Evolutionary conservation across 2,113 vertebrate species (phyloP).

Genomic region (Tricholaema leucomelas): DNA sequence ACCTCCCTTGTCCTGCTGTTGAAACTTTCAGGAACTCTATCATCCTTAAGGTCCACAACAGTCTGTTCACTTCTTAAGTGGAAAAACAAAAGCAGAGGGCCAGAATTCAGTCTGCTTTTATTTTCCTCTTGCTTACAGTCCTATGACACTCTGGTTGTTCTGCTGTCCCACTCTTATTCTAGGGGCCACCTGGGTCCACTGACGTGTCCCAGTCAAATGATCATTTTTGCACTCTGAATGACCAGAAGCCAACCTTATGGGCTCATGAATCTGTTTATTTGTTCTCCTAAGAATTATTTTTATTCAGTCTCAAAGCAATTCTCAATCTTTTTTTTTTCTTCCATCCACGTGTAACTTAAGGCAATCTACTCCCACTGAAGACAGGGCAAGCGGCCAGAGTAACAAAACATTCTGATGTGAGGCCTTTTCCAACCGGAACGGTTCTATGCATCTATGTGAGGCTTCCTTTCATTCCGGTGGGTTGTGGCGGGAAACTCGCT

Average conservation of each 20-base stretch:
- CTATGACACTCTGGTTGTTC: background rate
- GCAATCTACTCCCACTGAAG: background rate
- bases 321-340: too few species aligned
- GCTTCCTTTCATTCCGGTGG: too few species aligned
- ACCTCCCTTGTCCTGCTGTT: too few species aligned
- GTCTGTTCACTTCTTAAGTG: background rate
- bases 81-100: background rate
- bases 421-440: too few species aligned
- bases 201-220: background rate
- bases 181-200: too few species aligned
- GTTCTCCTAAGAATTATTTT: background rate
- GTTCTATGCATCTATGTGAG: too few species aligned
- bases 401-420: too few species aligned
- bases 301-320: background rate
- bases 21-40: background rate
- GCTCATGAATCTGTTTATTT: background rate
- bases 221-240: background rate
- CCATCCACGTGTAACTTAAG: rapidly evolving
- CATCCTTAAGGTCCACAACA: background rate
- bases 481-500: rapidly evolving
- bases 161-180: too few species aligned
- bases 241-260: too few species aligned
- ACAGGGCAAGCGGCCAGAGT: rapidly evolving
- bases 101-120: too few species aligned
- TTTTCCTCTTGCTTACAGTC: too few species aligned